phyloP scores from a whole-genome alignment of 2,797 vertebrate genomes.

The Aplochiton taeniatus region DNA sequence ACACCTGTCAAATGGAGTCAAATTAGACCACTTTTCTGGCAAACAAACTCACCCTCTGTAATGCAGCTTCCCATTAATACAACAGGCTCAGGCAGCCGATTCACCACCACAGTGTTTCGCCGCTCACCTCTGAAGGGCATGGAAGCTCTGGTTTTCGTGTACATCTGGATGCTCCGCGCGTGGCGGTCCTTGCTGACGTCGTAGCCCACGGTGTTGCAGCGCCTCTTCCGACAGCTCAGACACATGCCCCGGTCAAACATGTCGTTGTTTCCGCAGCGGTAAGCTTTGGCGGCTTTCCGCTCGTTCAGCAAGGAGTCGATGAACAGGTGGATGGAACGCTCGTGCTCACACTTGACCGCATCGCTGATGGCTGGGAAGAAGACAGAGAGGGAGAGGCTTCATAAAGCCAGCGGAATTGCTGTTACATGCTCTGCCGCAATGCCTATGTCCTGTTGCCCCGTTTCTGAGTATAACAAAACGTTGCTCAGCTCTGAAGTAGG shows the following conservation, averaged over 20 bases:
- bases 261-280: conserved; percentile 86
- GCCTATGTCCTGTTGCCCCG: no score
- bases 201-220: conserved; percentile 92
- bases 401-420: background rate
- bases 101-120: background rate
- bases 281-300: conserved; percentile 83
- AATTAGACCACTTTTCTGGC: background rate
- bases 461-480: no score
- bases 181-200: conserved; percentile 83
- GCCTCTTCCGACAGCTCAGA: conserved; percentile 88
- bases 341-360: conserved; percentile 91
- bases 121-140: conserved; percentile 92
- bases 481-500: no score
- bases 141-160: conserved; percentile 87
- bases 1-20: background rate
- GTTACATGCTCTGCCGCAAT: background rate
- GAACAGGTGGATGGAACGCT: conserved; percentile 92
- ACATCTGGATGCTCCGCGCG: conserved; percentile 86
- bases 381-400: background rate
- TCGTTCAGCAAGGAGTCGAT: conserved; percentile 92
- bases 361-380: conserved; percentile 82
- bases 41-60: no score
- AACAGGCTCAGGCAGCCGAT: no score
- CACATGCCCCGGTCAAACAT: conserved; percentile 92
- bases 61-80: no score